Conservation (phyloP, 2,797 vertebrate genomes). For the Cirrhinus mrigala region DNA sequence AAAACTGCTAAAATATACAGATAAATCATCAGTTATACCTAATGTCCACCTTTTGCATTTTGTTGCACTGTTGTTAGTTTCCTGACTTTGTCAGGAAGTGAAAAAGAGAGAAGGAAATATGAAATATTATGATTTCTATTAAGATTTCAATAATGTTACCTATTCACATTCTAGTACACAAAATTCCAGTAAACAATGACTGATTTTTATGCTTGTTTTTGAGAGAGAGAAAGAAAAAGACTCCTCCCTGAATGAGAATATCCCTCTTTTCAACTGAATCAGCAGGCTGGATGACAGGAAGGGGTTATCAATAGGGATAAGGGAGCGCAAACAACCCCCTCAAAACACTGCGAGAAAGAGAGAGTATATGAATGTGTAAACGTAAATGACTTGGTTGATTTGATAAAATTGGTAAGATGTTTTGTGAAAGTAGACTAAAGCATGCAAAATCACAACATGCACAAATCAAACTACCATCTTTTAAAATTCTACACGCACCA, state of each 20-base stretch:
- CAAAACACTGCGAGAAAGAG: constrained; percentile 23
- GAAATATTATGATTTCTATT: neutral
- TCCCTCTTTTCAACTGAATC: constrained; percentile 59
- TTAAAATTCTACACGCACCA: neutral
- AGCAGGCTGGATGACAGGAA: constrained; percentile 58
- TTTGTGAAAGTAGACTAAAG: neutral
- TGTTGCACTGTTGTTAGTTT: neutral
- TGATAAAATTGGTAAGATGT: neutral
- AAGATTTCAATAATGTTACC: neutral
- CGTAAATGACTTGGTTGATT: neutral
- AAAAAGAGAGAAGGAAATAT: neutral
- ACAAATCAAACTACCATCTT: neutral
- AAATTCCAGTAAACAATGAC: neutral
- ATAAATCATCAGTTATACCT: neutral
- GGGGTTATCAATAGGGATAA: constrained; percentile 54
- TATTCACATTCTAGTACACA: neutral
- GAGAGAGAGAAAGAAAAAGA: constrained; percentile 37
- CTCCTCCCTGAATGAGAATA: constrained; percentile 53
- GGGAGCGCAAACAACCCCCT: constrained; percentile 45
- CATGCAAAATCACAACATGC: neutral
- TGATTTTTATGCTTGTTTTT: constrained; percentile 1
- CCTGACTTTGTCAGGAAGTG: neutral
- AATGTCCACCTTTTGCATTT: neutral
- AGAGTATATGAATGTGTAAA: constrained; percentile 25
- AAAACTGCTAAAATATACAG: neutral